A percentile compares a stretch with the other conserved stretches of the same genome.
Evolutionary conservation across 2,888 invertebrate genomes (phyloP).

Genomic region (Masnerella sp.): DNA sequence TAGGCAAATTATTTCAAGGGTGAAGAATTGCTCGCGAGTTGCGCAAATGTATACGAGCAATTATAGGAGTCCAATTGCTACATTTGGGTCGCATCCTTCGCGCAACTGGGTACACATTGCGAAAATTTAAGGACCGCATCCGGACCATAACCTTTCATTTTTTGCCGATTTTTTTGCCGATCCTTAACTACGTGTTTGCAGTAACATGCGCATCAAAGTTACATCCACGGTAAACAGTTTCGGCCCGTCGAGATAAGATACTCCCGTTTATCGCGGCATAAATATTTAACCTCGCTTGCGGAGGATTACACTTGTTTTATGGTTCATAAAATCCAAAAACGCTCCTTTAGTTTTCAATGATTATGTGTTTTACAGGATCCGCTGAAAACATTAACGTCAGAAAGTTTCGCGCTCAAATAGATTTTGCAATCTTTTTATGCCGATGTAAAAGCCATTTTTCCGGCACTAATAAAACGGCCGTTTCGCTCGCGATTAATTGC

Average conservation of each 20-base stretch:
- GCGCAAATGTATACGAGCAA: too few relatives aligned
- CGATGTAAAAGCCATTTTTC: conserved; percentile 16
- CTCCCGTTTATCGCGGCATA: conserved; percentile 37
- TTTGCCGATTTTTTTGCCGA: background rate
- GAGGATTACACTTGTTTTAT: conserved; percentile 39
- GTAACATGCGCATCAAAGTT: conserved; percentile 18
- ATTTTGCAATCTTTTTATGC: conserved; percentile 26
- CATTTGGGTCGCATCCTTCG: too few relatives aligned
- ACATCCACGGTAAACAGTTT: conserved; percentile 19
- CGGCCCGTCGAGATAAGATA: conserved; percentile 40
- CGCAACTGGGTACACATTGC: conserved; percentile 5
- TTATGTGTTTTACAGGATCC: conserved; percentile 34
- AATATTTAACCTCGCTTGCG: conserved; percentile 44
- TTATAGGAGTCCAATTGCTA: too few relatives aligned
- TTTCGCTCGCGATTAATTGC: background rate
- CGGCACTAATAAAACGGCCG: background rate
- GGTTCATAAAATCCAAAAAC: conserved; percentile 41
- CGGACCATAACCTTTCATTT: background rate
- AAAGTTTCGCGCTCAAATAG: conserved; percentile 23
- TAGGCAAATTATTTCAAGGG: too few relatives aligned
- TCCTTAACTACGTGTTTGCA: conserved; percentile 8
- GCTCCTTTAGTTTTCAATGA: conserved; percentile 40
- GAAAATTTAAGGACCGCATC: conserved; percentile 2
- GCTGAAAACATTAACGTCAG: conserved; percentile 20
- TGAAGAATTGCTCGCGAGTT: too few relatives aligned